Percentiles rank a stretch among this genome's conserved stretches.
Evolutionary conservation across 2,888 invertebrate species (phyloP).

Genomic region (Mythimna pallens): DNA sequence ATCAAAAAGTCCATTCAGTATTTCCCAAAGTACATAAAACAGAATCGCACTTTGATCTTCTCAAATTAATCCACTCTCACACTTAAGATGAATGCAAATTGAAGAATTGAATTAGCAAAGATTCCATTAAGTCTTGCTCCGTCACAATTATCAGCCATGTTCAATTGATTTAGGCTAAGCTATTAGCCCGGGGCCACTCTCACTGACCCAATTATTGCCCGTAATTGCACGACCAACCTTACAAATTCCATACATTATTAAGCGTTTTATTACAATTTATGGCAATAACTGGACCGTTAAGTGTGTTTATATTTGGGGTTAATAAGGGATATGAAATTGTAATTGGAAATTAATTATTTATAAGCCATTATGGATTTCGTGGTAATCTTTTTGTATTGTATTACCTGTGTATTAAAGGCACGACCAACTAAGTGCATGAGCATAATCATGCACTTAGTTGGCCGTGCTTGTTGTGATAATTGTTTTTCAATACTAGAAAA

Average conservation of each 20-base stretch:
- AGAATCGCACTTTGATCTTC: conserved; percentile 19
- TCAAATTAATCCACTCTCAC: conserved; percentile 54
- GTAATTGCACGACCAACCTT: conserved; percentile 61
- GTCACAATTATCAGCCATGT: conserved; percentile 67
- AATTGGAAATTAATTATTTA: conserved; percentile 50
- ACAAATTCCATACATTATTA: conserved; percentile 61
- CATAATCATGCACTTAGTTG: not conserved
- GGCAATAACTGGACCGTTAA: conserved; percentile 43
- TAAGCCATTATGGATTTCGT: conserved; percentile 11
- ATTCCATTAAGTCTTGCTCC: conserved; percentile 64
- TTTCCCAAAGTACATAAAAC: conserved; percentile 29
- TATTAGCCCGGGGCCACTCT: conserved; percentile 61
- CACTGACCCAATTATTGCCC: conserved; percentile 66
- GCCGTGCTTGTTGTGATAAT: not conserved
- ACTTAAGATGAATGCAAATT: conserved; percentile 56
- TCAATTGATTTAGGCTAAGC: conserved; percentile 71
- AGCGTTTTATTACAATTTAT: conserved; percentile 61
- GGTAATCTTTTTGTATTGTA: conserved; percentile 12
- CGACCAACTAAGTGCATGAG: not conserved
- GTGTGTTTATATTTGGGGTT: conserved; percentile 56
- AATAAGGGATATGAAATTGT: conserved; percentile 51
- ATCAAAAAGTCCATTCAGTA: conserved; percentile 4
- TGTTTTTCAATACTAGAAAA: not conserved
- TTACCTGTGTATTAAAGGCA: not conserved
- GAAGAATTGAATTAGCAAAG: conserved; percentile 63